Evolutionary conservation across 2,888 invertebrate genomes (phyloP).

Genomic region (Holacanthella duospinosa): DNA sequence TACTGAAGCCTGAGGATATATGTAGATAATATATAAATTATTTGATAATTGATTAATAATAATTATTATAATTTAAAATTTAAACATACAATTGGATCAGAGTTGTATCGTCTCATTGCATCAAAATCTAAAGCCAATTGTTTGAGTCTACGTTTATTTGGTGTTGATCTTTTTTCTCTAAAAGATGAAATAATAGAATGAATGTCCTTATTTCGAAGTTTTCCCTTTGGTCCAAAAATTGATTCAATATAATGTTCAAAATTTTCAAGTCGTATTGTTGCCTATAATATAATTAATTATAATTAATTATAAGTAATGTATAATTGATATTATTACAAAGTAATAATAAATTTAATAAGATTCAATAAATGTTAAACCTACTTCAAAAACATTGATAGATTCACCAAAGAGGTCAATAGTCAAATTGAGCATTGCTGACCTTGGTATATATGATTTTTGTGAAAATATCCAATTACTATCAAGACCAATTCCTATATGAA

Average conservation of each 20-base stretch:
- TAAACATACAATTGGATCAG: conserved; percentile 36
- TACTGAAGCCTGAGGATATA: conserved; percentile 48
- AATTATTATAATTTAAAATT: not conserved
- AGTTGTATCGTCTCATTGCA: conserved; percentile 34
- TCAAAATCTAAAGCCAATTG: conserved; percentile 33
- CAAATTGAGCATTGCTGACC: conserved; percentile 64
- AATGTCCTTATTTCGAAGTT: conserved; percentile 52
- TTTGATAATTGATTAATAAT: not conserved
- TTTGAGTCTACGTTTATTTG: conserved; percentile 33
- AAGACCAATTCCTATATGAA: conserved; percentile 60
- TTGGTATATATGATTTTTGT: conserved; percentile 72
- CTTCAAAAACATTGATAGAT: conserved; percentile 74
- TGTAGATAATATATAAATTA: too few relatives aligned
- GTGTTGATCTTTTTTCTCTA: conserved; percentile 30
- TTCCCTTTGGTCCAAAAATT: conserved; percentile 69
- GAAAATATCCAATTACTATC: conserved; percentile 78
- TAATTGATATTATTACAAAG: conserved; percentile 10
- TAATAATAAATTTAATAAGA: too few relatives aligned
- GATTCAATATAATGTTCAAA: conserved; percentile 74
- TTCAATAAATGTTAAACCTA: too few relatives aligned
- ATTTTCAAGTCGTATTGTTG: conserved; percentile 73
- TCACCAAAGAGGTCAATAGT: conserved; percentile 81
- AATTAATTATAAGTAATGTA: not conserved
- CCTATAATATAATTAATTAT: conserved; percentile 42
- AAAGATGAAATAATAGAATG: conserved; percentile 38